These are phyloP conservation scores for Anguilla marmorata DNA, from an alignment of 2,797 vertebrate genomes.

Conservation along the genomic window DNA sequence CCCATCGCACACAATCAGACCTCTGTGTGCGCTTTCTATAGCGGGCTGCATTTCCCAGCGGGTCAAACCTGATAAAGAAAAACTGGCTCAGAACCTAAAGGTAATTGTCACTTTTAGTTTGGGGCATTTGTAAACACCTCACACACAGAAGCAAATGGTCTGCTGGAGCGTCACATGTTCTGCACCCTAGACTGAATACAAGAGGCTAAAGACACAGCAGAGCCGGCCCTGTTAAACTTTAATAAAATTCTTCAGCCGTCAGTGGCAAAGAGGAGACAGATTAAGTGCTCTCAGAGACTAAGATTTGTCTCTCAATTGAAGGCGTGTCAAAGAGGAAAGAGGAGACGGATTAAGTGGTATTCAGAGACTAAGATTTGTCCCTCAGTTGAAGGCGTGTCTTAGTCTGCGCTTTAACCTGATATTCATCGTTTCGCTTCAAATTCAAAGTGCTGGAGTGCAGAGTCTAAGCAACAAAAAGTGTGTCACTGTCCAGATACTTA, in stretches of 20 bases:
- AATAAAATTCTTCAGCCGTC: conserved; percentile 76
- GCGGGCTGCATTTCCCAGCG: background rate
- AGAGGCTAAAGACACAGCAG: conserved; percentile 55
- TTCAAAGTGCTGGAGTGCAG: too few species aligned
- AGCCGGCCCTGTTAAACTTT: conserved; percentile 65
- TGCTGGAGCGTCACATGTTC: background rate
- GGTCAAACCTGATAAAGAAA: background rate
- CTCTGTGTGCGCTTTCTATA: background rate
- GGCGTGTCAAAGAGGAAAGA: conserved; percentile 36
- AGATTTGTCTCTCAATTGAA: conserved; percentile 60
- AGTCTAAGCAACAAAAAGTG: too few species aligned
- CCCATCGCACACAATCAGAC: background rate
- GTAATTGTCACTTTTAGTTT: conserved; percentile 25
- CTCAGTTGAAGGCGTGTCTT: conserved; percentile 57
- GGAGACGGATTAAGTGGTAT: conserved; percentile 19
- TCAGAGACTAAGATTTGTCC: conserved; percentile 59
- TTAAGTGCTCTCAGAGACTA: conserved; percentile 55
- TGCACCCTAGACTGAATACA: conserved; percentile 61
- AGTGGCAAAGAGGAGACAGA: conserved; percentile 45
- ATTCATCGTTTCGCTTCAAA: too few species aligned
- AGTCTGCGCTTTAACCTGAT: conserved; percentile 6
- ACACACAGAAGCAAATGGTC: background rate
- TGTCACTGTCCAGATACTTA: background rate
- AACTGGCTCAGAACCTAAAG: background rate
- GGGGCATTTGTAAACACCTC: background rate